Conservation (phyloP, 2,797 vertebrate genomes). For the Mycteria americana region DNA sequence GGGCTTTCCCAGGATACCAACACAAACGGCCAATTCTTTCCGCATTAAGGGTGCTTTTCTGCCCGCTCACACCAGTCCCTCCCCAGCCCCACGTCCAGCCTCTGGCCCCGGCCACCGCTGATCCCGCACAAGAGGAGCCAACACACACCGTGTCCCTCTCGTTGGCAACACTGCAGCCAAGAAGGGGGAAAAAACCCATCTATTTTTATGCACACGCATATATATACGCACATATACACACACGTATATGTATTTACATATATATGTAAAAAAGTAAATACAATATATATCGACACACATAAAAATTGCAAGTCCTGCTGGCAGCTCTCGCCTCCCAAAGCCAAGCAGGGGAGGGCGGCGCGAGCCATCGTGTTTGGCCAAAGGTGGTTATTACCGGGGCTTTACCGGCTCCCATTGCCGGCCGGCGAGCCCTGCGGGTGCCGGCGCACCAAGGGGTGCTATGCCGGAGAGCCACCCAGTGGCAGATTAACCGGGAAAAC, state of each 20-base stretch:
- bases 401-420: neutral
- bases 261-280: accelerated
- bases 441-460: neutral
- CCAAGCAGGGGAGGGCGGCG: neutral
- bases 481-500: constrained; percentile 15
- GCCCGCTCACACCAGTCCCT: neutral
- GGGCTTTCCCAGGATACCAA: constrained; percentile 38
- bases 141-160: accelerated
- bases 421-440: neutral
- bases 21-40: constrained; percentile 53
- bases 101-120: neutral
- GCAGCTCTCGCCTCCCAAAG: neutral
- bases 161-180: neutral
- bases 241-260: neutral
- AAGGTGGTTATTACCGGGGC: neutral
- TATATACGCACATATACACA: too few species aligned
- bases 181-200: accelerated
- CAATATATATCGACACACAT: accelerated
- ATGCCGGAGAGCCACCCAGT: constrained; percentile 33
- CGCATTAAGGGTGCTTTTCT: neutral
- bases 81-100: neutral
- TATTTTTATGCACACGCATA: neutral
- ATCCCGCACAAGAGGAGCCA: neutral
- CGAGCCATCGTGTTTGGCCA: accelerated
- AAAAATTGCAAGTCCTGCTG: neutral